Conservation (phyloP, 2,888 invertebrate genomes). For the Podotricha telesiphe region DNA sequence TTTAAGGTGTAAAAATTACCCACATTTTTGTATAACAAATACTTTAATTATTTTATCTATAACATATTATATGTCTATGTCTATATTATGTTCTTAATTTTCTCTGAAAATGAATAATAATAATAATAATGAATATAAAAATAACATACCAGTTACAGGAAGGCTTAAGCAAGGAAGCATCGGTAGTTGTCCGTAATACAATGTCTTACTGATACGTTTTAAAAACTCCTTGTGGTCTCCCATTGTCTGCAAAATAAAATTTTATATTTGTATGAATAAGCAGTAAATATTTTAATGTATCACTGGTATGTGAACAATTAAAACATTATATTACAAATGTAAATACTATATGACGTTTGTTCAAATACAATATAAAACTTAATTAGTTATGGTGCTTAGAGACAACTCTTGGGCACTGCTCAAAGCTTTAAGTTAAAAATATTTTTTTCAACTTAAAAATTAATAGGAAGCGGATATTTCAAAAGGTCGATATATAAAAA, state of each 20-base stretch:
- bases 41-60: no score
- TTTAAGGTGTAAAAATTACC: no score
- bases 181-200: conserved; percentile 94
- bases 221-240: conserved; percentile 90
- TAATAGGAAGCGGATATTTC: no score
- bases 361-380: neutral
- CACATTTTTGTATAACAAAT: no score
- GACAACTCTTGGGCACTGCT: no score
- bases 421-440: no score
- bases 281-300: no score
- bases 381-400: conserved; percentile 3
- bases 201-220: conserved; percentile 92
- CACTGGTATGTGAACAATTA: no score
- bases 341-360: conserved; percentile 2
- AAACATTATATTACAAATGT: neutral
- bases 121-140: neutral
- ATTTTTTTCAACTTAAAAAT: no score
- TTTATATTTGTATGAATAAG: neutral
- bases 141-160: conserved; percentile 88
- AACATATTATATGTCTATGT: no score
- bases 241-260: conserved; percentile 73
- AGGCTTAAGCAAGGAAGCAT: conserved; percentile 88
- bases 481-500: neutral
- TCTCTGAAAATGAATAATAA: no score
- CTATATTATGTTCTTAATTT: no score